Conservation (phyloP, 2,797 vertebrate genomes). For the Bradypodion ventrale region DNA sequence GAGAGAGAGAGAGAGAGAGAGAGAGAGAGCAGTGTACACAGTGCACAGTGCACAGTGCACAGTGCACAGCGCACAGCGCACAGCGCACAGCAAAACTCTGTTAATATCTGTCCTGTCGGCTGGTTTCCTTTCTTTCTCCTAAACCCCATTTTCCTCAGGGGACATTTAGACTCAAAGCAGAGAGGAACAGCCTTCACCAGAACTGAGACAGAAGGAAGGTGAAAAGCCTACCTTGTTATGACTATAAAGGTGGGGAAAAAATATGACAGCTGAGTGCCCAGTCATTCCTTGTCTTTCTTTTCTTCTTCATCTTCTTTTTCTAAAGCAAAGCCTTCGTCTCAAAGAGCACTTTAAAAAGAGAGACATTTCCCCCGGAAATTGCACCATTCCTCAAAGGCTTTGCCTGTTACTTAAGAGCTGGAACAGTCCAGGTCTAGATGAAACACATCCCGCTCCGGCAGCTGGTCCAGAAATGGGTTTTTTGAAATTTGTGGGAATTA, state of each 20-base stretch:
- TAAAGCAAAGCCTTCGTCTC: neutral
- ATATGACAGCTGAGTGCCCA: constrained; percentile 19
- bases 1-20: too few species aligned
- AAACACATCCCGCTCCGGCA: fast-evolving
- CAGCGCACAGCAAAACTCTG: too few species aligned
- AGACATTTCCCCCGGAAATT: neutral
- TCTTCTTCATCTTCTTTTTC: neutral
- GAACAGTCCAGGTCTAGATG: neutral
- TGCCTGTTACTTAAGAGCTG: neutral
- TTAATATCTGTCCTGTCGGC: neutral
- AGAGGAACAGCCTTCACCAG: neutral
- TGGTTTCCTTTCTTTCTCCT: neutral
- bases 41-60: too few species aligned
- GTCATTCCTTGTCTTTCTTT: constrained; percentile 19
- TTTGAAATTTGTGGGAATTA: neutral
- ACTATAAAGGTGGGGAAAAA: constrained; percentile 23
- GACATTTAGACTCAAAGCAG: neutral
- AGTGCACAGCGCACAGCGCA: too few species aligned
- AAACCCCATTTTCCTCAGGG: neutral
- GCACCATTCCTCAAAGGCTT: neutral
- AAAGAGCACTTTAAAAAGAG: constrained; percentile 42
- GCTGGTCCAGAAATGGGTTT: neutral
- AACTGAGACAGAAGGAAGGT: neutral
- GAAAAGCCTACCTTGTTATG: constrained; percentile 10
- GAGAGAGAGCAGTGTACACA: too few species aligned